A percentile compares a stretch with the other conserved stretches of the same genome.
phyloP scores from a whole-genome alignment of 2,113 vertebrate genomes.

The Xiphorhynchus elegans region DNA sequence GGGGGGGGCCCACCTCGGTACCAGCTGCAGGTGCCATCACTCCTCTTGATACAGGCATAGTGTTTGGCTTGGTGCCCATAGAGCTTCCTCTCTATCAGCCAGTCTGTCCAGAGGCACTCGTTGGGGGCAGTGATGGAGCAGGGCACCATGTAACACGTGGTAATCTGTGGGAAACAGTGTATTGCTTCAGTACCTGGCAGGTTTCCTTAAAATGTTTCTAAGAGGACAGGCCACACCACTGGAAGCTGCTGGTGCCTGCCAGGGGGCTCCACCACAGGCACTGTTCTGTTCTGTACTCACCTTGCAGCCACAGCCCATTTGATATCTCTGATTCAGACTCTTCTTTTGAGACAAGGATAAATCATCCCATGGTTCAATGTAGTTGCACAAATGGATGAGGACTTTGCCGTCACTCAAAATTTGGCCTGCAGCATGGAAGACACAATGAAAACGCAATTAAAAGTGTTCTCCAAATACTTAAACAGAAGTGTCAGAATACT shows the following conservation, averaged over 20 bases:
- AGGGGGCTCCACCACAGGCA: neutral
- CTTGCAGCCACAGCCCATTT: constrained; percentile 91
- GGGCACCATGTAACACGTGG: constrained; percentile 83
- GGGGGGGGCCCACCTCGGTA: constrained; percentile 80
- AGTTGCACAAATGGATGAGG: constrained; percentile 88
- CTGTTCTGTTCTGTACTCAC: constrained; percentile 73
- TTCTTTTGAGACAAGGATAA: constrained; percentile 88
- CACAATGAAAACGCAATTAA: neutral
- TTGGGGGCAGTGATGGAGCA: constrained; percentile 80
- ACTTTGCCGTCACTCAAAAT: constrained; percentile 86
- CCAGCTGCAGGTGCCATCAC: constrained; percentile 88
- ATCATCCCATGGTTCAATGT: constrained; percentile 88
- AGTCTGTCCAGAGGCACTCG: constrained; percentile 92
- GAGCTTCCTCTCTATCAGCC: constrained; percentile 83
- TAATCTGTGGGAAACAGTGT: constrained; percentile 76
- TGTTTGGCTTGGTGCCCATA: constrained; percentile 86
- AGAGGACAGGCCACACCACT: neutral
- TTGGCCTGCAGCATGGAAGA: constrained; percentile 75
- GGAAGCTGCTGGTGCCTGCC: neutral
- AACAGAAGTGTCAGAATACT: neutral
- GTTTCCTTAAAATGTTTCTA: neutral
- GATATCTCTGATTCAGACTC: constrained; percentile 90
- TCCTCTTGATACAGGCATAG: constrained; percentile 86
- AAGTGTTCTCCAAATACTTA: neutral
- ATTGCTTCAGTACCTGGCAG: neutral